These are phyloP conservation scores for Hirundo rustica DNA, from an alignment of 2,797 vertebrate species.

Conservation along the genomic window DNA sequence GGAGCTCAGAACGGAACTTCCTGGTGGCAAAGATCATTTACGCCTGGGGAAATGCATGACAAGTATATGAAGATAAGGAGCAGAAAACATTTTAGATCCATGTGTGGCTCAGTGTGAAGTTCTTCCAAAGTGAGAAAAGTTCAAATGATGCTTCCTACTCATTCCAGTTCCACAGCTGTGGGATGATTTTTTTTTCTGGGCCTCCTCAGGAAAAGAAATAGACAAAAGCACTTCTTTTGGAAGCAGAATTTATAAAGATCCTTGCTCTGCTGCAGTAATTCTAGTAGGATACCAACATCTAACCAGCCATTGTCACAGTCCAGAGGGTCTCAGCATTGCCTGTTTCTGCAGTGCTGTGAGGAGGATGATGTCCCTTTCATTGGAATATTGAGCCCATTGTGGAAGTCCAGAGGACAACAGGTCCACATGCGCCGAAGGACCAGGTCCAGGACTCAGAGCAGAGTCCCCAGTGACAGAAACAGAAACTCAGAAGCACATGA, in stretches of 20 bases:
- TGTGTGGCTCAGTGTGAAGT: not conserved
- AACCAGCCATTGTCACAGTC: too few species aligned
- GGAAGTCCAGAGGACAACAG: too few species aligned
- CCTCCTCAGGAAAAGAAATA: not conserved
- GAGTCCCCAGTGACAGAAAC: not conserved
- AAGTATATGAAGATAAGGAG: not conserved
- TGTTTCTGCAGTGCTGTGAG: not conserved
- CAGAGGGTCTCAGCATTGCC: not conserved
- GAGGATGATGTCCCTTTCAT: not conserved
- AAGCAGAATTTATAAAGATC: too few species aligned
- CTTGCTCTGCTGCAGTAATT: not conserved
- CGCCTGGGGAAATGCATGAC: fast-evolving
- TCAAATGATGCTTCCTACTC: not conserved
- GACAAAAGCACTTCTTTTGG: not conserved
- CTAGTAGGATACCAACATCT: not conserved
- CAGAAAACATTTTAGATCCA: not conserved
- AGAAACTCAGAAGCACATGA: not conserved
- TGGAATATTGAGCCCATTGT: not conserved
- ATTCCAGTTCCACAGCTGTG: not conserved
- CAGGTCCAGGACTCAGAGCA: not conserved
- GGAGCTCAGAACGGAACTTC: not conserved
- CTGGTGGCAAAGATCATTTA: not conserved
- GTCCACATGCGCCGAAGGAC: too few species aligned
- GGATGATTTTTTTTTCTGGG: not conserved
- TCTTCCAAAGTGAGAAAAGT: not conserved